Evolutionary conservation across 2,888 invertebrate genomes (phyloP), one percentile per base, ranked within the genome.

Genomic region (Pyrocoelia pectoralis): DNA sequence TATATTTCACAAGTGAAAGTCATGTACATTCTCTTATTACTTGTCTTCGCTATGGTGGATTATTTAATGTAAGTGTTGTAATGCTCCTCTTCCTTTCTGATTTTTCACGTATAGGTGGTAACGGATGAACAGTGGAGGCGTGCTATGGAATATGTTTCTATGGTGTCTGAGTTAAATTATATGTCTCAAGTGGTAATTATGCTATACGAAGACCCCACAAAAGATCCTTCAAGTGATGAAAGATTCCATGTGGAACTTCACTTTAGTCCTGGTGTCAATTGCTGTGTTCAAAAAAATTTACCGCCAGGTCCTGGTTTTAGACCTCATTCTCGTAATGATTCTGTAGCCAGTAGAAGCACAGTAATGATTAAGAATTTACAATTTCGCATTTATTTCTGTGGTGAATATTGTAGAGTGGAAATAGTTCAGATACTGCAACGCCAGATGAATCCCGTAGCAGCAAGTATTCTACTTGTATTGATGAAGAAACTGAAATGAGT

Each of bases 111-210:
- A n/a, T 24, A 91, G 89, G 87, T 90, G 40, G 79, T 88, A 24
- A 93, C 90, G 73, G 98, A 99, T 80, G 96, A 97, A 79, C 98
- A 99, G 78, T 99, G 99, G 99, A 89, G 93, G 10, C 88, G 98
- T 64, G 98, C 99, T 0, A 97, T 98, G 97, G 96, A 98, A 77
- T 99, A 98, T 79, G 92, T 99, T 17, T 94, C 94, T 14, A 95
- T 95, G 87, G 97, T 98, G 4, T 95, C 98, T 0, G 99, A 99
- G 81, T 87, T 99, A 24, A 99, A 99, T 84, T 99, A 99, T 82
- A 96, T 99, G 95, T 97, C 98, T 2, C 98, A 99, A 82, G 94
- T 99, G 62, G 98, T 98, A 1, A 95, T 99, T 18, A 97, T 99
- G 96, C 83, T 97, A 0, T 99, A 99, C 78, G 99, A 99, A 83